phyloP scores from a whole-genome alignment of 2,113 vertebrate genomes.

The Syngnathus typhle region DNA sequence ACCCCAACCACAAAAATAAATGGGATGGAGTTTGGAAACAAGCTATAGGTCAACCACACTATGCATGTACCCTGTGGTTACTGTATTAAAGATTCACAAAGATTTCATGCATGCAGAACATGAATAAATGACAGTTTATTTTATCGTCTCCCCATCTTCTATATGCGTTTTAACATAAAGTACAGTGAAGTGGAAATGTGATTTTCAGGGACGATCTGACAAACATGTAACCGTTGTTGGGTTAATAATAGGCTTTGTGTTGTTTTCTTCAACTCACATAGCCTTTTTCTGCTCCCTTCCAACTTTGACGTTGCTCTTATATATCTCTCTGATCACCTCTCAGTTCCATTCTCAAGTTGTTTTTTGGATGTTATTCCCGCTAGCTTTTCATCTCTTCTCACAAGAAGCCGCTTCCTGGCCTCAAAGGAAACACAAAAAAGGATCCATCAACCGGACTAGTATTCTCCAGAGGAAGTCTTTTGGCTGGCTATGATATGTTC shows the following conservation, averaged over 20 bases:
- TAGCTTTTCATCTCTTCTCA: conserved; percentile 52
- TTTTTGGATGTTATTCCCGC: conserved; percentile 33
- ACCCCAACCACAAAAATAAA: neutral
- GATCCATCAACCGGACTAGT: conserved; percentile 58
- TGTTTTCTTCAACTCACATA: conserved; percentile 21
- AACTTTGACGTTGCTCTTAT: conserved; percentile 8
- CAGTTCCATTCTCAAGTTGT: conserved; percentile 35
- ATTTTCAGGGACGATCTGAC: conserved; percentile 1
- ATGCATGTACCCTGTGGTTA: no score
- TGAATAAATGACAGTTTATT: no score
- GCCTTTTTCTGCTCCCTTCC: conserved; percentile 22
- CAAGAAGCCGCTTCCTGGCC: conserved; percentile 36
- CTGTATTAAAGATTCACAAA: no score
- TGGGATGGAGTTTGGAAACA: neutral
- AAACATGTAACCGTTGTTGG: conserved; percentile 41
- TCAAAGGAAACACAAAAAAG: conserved; percentile 54
- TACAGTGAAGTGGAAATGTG: neutral
- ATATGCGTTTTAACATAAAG: neutral
- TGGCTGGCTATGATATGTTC: conserved; percentile 49
- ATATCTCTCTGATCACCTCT: conserved; percentile 35
- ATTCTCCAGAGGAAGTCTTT: conserved; percentile 51
- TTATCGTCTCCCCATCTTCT: no score
- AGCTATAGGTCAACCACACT: neutral
- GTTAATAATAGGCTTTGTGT: conserved; percentile 28
- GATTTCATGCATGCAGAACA: no score